These are phyloP conservation scores for Coelinius sp. DNA, from an alignment of 2,888 invertebrate species.

Conservation along the genomic window DNA sequence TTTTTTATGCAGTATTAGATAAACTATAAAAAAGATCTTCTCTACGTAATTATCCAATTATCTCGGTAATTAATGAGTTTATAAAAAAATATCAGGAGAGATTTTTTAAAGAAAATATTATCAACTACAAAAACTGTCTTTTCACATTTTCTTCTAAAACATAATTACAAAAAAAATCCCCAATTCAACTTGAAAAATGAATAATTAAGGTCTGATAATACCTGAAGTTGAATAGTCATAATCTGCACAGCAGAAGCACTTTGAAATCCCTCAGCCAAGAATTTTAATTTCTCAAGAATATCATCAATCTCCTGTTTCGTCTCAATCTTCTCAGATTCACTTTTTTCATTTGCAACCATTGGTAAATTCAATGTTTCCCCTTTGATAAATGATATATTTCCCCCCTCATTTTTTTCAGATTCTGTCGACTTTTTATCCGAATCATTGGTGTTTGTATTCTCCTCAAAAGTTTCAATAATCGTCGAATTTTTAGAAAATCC, in stretches of 20 bases:
- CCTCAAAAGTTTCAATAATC: not conserved
- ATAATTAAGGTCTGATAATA: conserved; percentile 54
- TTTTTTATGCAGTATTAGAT: no score
- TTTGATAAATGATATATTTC: conserved; percentile 53
- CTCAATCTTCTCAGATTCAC: conserved; percentile 64
- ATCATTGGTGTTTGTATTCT: conserved; percentile 40
- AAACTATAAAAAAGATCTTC: no score
- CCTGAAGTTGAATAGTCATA: conserved; percentile 77
- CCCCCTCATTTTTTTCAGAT: conserved; percentile 38
- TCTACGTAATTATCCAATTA: no score
- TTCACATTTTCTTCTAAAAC: not conserved
- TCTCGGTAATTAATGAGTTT: no score
- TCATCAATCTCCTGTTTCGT: conserved; percentile 70
- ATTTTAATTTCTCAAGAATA: conserved; percentile 74
- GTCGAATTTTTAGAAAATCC: conserved; percentile 63
- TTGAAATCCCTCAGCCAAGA: conserved; percentile 74
- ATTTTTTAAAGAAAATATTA: not conserved
- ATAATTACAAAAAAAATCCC: not conserved
- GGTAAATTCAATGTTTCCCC: conserved; percentile 41
- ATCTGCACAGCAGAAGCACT: conserved; percentile 74
- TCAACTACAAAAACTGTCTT: no score
- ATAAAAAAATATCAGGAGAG: no score
- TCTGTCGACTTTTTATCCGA: conserved; percentile 40
- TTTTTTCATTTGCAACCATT: conserved; percentile 43
- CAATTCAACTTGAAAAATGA: not conserved